These are phyloP conservation scores for Melitaea athalia DNA, from an alignment of 2,888 invertebrate species.

Conservation along the genomic window DNA sequence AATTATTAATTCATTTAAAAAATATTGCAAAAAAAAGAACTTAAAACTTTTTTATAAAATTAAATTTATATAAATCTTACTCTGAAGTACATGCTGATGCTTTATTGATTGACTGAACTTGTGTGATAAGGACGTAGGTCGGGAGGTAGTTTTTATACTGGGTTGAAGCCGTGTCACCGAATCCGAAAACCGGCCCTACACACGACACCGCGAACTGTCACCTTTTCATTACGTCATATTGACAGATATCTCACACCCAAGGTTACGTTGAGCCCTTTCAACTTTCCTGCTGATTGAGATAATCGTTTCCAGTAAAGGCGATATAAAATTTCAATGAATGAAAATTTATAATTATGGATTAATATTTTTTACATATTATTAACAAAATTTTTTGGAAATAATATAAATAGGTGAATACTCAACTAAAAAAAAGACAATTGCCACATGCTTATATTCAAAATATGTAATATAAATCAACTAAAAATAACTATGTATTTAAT, in stretches of 20 bases:
- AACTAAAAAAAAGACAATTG: no score
- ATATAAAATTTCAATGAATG: not conserved
- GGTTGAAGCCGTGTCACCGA: conserved; percentile 63
- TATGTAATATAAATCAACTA: no score
- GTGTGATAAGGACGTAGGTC: conserved; percentile 65
- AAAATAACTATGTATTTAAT: no score
- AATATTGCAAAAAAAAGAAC: not conserved
- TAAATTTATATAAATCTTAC: conserved; percentile 53
- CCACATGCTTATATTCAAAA: no score
- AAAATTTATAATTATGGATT: no score
- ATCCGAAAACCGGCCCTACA: conserved; percentile 70
- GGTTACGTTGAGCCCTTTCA: conserved; percentile 63
- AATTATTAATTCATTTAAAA: not conserved
- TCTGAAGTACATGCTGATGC: conserved; percentile 73
- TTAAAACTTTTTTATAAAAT: not conserved
- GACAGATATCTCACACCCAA: conserved; percentile 57
- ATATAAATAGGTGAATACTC: no score
- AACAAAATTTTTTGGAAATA: not conserved
- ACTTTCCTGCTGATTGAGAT: conserved; percentile 34
- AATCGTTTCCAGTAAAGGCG: conserved; percentile 1
- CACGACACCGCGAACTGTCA: conserved; percentile 70
- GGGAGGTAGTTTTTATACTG: conserved; percentile 76
- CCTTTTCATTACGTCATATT: conserved; percentile 73
- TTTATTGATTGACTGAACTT: conserved; percentile 60
- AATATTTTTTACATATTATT: not conserved